A percentile compares a stretch with the other conserved stretches of the same genome.
Conservation (phyloP, 2,113 vertebrate genomes). For the Deroptyus accipitrinus region DNA sequence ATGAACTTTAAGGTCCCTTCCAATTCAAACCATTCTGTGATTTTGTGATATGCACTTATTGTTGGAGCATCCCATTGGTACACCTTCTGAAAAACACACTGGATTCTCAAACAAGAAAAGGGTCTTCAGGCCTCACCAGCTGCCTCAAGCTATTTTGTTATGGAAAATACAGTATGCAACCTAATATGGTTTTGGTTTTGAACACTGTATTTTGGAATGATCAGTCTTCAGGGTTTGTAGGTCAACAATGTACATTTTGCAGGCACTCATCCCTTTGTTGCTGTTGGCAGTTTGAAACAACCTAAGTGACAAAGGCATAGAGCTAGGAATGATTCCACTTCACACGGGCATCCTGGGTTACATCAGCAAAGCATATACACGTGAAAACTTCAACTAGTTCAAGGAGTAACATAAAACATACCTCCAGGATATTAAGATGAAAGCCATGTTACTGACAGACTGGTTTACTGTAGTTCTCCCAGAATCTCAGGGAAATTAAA, state of each 20-base stretch:
- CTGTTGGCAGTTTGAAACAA: background rate
- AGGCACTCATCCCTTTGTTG: background rate
- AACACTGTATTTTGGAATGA: background rate
- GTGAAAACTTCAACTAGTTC: background rate
- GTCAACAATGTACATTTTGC: background rate
- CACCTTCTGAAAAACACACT: background rate
- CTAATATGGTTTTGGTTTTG: background rate
- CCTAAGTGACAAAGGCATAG: background rate
- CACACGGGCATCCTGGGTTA: background rate
- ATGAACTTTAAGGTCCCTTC: background rate
- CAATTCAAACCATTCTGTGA: background rate
- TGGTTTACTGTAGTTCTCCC: background rate
- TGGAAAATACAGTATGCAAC: background rate
- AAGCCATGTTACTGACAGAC: background rate
- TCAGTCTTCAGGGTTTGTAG: background rate
- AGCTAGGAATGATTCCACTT: background rate
- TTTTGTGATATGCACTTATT: fast-evolving
- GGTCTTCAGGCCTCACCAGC: background rate
- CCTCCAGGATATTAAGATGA: background rate
- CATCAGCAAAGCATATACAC: background rate
- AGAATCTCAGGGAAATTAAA: conserved; percentile 4
- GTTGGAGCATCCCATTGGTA: background rate
- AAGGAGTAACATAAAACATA: background rate
- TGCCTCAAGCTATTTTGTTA: background rate
- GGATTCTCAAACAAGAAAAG: background rate